A percentile compares a stretch with the other conserved stretches of the same genome.
phyloP scores from a whole-genome alignment of 2,888 invertebrate species.

The Heliconius ismenius region DNA sequence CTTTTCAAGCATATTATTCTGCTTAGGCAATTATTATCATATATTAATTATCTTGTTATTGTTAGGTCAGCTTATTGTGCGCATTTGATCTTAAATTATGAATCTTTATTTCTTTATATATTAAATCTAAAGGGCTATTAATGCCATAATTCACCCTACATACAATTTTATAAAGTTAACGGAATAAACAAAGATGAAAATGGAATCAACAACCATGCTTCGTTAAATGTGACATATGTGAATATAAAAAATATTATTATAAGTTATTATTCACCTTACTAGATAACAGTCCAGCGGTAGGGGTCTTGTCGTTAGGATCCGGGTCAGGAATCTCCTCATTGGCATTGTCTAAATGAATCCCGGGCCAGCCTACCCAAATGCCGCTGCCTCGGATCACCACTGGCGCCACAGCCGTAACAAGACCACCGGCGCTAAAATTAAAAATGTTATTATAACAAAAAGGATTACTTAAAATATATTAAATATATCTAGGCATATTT shows the following conservation, averaged over 20 bases:
- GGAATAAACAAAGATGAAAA: neutral
- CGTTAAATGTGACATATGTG: neutral
- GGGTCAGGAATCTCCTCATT: constrained; percentile 92
- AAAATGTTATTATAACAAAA: neutral
- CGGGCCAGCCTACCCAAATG: constrained; percentile 96
- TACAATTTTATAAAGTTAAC: neutral
- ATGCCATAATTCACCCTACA: too few relatives aligned
- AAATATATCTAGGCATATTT: too few relatives aligned
- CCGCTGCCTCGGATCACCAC: constrained; percentile 92
- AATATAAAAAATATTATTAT: neutral
- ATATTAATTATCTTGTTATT: too few relatives aligned
- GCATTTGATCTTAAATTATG: too few relatives aligned
- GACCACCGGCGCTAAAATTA: constrained; percentile 88
- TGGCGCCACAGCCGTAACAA: constrained; percentile 95
- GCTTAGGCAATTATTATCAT: too few relatives aligned
- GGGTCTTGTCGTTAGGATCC: constrained; percentile 91
- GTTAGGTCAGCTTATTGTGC: too few relatives aligned
- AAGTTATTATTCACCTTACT: constrained; percentile 83
- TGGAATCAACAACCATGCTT: neutral
- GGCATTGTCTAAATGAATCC: constrained; percentile 89
- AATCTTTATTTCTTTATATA: too few relatives aligned
- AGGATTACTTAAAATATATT: too few relatives aligned
- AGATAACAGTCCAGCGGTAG: constrained; percentile 92
- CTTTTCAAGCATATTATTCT: too few relatives aligned
- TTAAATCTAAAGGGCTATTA: too few relatives aligned